Evolutionary conservation across 2,888 invertebrate species (phyloP), one percentile per base, ranked within the genome.

Genomic region (Esperia sulphurella): DNA sequence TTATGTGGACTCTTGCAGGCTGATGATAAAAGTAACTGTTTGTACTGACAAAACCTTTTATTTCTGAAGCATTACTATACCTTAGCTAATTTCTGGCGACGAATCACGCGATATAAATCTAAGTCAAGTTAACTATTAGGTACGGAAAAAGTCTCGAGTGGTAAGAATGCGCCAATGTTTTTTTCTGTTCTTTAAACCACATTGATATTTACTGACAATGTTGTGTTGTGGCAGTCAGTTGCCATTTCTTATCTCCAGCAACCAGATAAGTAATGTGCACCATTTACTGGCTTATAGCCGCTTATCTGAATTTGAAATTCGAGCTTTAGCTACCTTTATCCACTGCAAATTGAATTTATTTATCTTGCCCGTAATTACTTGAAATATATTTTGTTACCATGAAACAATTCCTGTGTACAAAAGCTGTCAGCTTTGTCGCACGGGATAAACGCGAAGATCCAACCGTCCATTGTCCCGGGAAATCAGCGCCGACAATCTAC

Each of bases 401-500:
- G 39, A 37, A 44, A 44, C 43, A 44, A 28, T 44, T 38, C 21
- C 9, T 38, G 44, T 14, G 35, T 31, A 31, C 31, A 8, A 31
- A 31, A 31, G 69, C 68, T 76, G 78, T 76, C 81, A 75, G 67
- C 69, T 63, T 63, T 59, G 64, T 59, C 60, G 60, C 53, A 44
- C 61, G 62, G 71, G 65, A 75, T 77, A 71, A 76, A 72, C 71
- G 71, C 56, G 57, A 64, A 63, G 63, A 71, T 69, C 58, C 54
- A 61, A 65, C 65, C 66, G 71, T 68, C 71, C 63, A 75, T 76
- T 81, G 78, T 78, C 72, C 68, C 68, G 72, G 71, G 68, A 75
- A 83, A 83, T 83, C 80, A 79, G 71, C 63, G 71, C 64, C 71
- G 72, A 75, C 76, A 76, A 84, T 83, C 83, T 76, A 65, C 53